Evolutionary conservation across 2,888 invertebrate genomes (phyloP).

Genomic region (Drosophila merina): DNA sequence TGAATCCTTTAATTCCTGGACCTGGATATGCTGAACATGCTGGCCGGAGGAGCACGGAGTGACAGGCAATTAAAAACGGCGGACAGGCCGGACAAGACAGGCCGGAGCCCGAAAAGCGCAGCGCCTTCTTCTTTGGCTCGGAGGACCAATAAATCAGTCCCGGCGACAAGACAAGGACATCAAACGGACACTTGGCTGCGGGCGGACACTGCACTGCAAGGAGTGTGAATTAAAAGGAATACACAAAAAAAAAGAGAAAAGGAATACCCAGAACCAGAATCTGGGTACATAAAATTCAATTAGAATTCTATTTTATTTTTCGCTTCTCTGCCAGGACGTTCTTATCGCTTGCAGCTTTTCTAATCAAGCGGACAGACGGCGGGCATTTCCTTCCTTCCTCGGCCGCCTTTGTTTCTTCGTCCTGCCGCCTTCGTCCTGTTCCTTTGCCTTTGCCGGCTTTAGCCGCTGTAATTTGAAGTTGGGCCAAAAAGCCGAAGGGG

Average conservation of each 20-base stretch:
- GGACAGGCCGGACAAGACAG: slow-evolving; percentile 38
- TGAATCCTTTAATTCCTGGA: background rate
- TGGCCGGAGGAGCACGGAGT: slow-evolving; percentile 16
- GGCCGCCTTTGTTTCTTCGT: slow-evolving; percentile 21
- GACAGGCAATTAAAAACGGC: slow-evolving; percentile 75
- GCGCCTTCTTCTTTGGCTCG: slow-evolving; percentile 19
- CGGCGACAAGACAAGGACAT: slow-evolving; percentile 56
- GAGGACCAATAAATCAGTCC: slow-evolving; percentile 67
- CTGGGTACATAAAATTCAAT: slow-evolving; percentile 71
- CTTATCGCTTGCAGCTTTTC: slow-evolving; percentile 72
- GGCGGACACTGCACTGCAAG: slow-evolving; percentile 26
- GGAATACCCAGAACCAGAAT: slow-evolving; percentile 14
- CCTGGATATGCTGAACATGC: slow-evolving; percentile 29
- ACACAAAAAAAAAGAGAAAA: slow-evolving; percentile 12
- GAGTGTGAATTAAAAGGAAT: slow-evolving; percentile 51
- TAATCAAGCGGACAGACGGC: slow-evolving; percentile 69
- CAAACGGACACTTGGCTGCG: slow-evolving; percentile 46
- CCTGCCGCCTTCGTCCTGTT: background rate
- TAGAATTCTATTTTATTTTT: slow-evolving; percentile 61
- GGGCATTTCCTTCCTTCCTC: slow-evolving; percentile 51
- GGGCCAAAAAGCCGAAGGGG: slow-evolving; percentile 16
- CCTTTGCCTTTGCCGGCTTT: background rate
- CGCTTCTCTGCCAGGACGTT: slow-evolving; percentile 18
- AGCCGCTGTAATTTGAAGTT: slow-evolving; percentile 51
- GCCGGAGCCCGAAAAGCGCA: slow-evolving; percentile 56